A percentile compares a stretch with the other conserved stretches of the same genome.
These are phyloP conservation scores for Cyrtonyx montezumae DNA, from an alignment of 2,113 vertebrate species.

Conservation along the genomic window DNA sequence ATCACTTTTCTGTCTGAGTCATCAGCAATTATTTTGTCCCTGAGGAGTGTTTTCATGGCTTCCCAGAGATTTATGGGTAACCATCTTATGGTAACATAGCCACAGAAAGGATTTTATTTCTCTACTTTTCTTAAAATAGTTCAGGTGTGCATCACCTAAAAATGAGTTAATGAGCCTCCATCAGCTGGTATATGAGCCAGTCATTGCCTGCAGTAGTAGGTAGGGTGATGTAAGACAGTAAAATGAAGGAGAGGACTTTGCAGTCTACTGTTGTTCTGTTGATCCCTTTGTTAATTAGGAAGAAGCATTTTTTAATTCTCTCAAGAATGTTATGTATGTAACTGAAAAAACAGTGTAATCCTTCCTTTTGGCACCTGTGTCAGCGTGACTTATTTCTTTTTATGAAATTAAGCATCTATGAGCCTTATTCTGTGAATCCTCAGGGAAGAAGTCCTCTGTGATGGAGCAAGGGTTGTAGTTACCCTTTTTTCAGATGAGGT, in stretches of 20 bases:
- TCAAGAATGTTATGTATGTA: background rate
- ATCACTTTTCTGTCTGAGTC: constrained; percentile 30
- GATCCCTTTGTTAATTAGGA: background rate
- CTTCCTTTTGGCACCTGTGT: constrained; percentile 14
- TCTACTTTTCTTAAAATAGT: background rate
- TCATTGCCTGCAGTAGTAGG: background rate
- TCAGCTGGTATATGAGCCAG: fast-evolving
- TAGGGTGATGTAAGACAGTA: fast-evolving
- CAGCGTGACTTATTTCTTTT: constrained; percentile 15
- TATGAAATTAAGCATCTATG: constrained; percentile 12
- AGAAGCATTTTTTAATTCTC: background rate
- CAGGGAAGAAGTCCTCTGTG: background rate
- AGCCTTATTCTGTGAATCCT: constrained; percentile 7
- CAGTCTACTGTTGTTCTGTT: background rate
- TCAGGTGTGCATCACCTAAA: background rate
- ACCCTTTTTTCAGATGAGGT: background rate
- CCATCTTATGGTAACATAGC: background rate
- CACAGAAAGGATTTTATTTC: constrained; percentile 1
- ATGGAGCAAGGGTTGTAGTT: background rate
- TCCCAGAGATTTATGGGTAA: constrained; percentile 37
- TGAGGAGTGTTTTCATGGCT: background rate
- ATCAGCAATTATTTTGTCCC: constrained; percentile 50
- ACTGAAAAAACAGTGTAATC: background rate
- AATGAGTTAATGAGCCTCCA: background rate
- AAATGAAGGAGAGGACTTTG: background rate